Base-by-base conservation (phyloP, 2,888 invertebrate genomes). In the Sceliomorpha sp. region DNA sequence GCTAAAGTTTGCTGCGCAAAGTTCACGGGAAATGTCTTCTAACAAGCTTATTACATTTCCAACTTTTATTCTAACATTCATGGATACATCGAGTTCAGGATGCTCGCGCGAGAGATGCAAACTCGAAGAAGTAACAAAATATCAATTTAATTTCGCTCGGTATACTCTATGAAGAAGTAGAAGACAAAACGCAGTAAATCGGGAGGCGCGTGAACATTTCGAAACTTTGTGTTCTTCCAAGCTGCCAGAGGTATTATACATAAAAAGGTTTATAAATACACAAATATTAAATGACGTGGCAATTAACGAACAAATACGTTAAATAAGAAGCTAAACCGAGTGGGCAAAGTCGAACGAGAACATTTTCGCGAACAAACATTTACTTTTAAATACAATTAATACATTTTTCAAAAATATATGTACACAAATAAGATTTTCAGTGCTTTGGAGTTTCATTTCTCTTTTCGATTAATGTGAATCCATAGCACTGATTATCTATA, bases 371-470 rank as follows among this genome's bases (percentile, higher is more conserved):
- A 63, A 69, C 63, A 63, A 56, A 63, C 40, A 66, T 70, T 62
- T 64, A 62, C 70, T 56, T 60, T 55, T 53, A 40, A 58, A 64
- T 45, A 64, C 17, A 39, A 64, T 55, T 60, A 70, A 51, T 47
- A 14, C 56, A 64, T 64, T 56, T 60, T 44, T 32, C 48, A 48
- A 53, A 31, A 34, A 51, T 51, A 55, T 55, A 58, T 53, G 55
- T 47, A 63, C 47, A 40, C 53, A 55, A 55, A 64, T 66, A 62
- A 66, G 70, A 66, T 73, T 70, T 62, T 73, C 72, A 72, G 71
- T 72, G 76, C 68, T 72, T 72, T 76, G 74, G 55, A 75, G 70
- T 70, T 71, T 73, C 72, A 70, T 70, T 68, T 60, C 32, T 62
- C 48, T 55, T 70, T 59, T 56, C 39, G 71, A 66, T 59, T 20